These are phyloP conservation scores for Anabas testudineus DNA, from an alignment of 2,797 vertebrate genomes.

Conservation along the genomic window DNA sequence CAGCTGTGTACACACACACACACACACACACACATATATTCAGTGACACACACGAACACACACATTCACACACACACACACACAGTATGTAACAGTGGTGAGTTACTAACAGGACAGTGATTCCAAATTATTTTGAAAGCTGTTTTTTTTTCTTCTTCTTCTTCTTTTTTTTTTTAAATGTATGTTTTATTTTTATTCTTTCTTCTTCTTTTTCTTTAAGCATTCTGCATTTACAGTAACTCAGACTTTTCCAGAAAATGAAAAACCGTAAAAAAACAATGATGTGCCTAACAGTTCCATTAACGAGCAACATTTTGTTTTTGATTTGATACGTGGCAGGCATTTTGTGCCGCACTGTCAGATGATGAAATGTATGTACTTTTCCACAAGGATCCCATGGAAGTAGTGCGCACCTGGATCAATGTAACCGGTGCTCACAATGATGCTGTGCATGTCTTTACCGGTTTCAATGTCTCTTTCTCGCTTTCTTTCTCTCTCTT, in stretches of 20 bases:
- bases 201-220: conserved; percentile 70
- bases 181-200: conserved; percentile 47
- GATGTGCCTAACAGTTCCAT: conserved; percentile 90
- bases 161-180: conserved; percentile 61
- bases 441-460: conserved; percentile 88
- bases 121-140: conserved; percentile 79
- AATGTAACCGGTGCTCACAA: conserved; percentile 78
- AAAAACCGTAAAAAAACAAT: conserved; percentile 86
- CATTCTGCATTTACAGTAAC: conserved; percentile 80
- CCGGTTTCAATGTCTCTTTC: conserved; percentile 81
- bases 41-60: too few species aligned
- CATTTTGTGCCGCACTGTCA: conserved; percentile 79
- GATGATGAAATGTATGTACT: conserved; percentile 77
- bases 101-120: conserved; percentile 78
- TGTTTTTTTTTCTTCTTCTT: conserved; percentile 66
- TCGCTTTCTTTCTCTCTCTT: conserved; percentile 39
- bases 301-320: conserved; percentile 73
- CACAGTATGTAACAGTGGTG: conserved; percentile 68
- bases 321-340: conserved; percentile 77
- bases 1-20: conserved; percentile 40
- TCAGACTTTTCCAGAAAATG: conserved; percentile 84
- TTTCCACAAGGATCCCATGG: conserved; percentile 78
- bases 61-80: conserved; percentile 24
- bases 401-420: conserved; percentile 75
- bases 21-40: neutral